phyloP scores from a whole-genome alignment of 2,888 invertebrate genomes.

The Antheraea assamensis region DNA sequence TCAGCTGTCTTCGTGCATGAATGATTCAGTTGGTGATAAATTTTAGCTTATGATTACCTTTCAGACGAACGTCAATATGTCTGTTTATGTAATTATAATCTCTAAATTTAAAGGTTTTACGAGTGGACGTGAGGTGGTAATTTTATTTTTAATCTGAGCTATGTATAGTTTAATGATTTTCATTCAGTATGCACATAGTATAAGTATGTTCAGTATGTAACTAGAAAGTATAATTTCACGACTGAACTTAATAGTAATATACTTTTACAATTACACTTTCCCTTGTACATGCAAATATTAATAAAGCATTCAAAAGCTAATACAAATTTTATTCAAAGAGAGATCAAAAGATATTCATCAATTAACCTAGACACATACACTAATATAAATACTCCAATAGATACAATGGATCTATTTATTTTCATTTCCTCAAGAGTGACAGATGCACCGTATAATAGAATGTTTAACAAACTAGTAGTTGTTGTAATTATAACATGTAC shows the following conservation, averaged over 20 bases:
- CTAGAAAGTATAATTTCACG: neutral
- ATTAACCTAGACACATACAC: neutral
- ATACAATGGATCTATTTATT: neutral
- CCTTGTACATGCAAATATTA: neutral
- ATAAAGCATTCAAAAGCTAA: neutral
- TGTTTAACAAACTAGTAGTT: neutral
- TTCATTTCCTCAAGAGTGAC: neutral
- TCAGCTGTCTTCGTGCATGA: constrained; percentile 80
- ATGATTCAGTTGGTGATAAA: constrained; percentile 82
- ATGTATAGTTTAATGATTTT: neutral
- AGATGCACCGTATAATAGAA: neutral
- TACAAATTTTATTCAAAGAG: neutral
- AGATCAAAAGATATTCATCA: neutral
- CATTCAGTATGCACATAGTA: neutral
- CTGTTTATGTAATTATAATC: constrained; percentile 71
- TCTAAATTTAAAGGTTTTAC: constrained; percentile 12
- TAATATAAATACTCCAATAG: neutral
- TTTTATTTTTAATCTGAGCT: neutral
- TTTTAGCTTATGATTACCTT: constrained; percentile 82
- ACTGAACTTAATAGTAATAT: neutral
- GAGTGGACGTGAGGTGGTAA: neutral
- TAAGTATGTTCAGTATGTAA: no score
- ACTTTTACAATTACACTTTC: no score
- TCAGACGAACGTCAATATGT: constrained; percentile 79
- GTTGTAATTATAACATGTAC: neutral